These are phyloP conservation scores for Acronicta leporina DNA, from an alignment of 2,888 invertebrate species.

Conservation along the genomic window DNA sequence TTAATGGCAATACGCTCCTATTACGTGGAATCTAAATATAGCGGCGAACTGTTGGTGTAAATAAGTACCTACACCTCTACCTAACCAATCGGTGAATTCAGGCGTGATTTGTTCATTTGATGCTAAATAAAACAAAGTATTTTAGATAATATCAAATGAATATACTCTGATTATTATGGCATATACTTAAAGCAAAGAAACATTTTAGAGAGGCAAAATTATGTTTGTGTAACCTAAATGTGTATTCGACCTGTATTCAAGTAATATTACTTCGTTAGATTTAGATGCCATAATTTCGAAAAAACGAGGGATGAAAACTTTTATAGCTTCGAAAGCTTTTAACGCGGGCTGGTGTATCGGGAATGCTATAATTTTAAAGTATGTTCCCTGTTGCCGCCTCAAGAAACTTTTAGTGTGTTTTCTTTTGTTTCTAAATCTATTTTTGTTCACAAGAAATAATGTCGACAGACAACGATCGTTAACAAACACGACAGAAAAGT, in stretches of 20 bases:
- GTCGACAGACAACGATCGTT: slow-evolving; percentile 15
- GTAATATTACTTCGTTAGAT: slow-evolving; percentile 49
- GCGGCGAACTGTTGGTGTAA: no score
- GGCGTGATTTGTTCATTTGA: no score
- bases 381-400: slow-evolving; percentile 37
- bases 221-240: not conserved
- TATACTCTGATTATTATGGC: no score
- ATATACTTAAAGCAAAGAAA: not conserved
- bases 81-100: no score
- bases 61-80: no score
- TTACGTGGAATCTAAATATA: no score
- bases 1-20: no score
- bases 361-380: slow-evolving; percentile 54
- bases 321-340: slow-evolving; percentile 57
- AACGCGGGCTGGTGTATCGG: slow-evolving; percentile 53
- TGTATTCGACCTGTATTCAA: slow-evolving; percentile 28
- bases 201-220: not conserved
- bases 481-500: slow-evolving; percentile 22
- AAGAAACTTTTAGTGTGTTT: slow-evolving; percentile 38
- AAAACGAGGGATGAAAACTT: slow-evolving; percentile 55
- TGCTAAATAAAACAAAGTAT: no score
- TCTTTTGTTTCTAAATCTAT: slow-evolving; percentile 29
- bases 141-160: no score
- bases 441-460: slow-evolving; percentile 30
- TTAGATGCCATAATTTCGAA: slow-evolving; percentile 54